Evolutionary conservation across 1,140 invertebrate species (phyloP), one percentile per base, ranked within the genome.

Genomic region (Penaeus japonicus): DNA sequence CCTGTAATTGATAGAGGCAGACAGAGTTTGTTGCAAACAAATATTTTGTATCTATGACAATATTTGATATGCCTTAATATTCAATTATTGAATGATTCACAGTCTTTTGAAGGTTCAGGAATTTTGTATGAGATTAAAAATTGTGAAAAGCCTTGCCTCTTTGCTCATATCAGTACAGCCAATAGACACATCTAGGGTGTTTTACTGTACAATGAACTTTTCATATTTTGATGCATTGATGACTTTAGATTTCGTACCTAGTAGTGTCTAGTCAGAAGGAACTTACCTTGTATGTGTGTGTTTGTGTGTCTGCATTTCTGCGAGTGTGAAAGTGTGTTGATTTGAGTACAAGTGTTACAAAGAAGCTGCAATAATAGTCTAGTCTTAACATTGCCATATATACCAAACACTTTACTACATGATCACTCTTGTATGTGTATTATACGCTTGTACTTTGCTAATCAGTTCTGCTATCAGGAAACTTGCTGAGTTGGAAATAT

Each of bases 161-260:
- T 88, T 88, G 87, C 87, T 88, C 87, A 88, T 84, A 88, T 88
- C 87, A 88, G 80, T 88, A 88, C 79, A 88, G 86, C 47, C 53
- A 70, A 75, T 88, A 88, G 70, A 88, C 55, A 87, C 35, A 88
- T 84, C 27, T 87, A 82, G 79, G 55, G 81, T 82, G 65, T 81
- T 59, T 81, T 83, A 83, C 57, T 88, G 65, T 82, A 88, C 55
- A 78, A 83, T 77, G 53, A 83, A 78, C 73, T 77, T 77, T 57
- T 88, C 70, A 77, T 88, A 70, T 88, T 59, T 77, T 62, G 73
- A 59, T 85, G 87, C 80, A 83, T 88, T 83, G 82, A 75, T 82
- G 80, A 88, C 82, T 88, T 70, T 88, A 88, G 87, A 88, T 88
- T 88, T 88, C 80, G 87, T 88, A 88, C 87, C 87, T 88, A 73